Conservation (phyloP, 2,888 invertebrate genomes). For the Pachydiplax longipennis region DNA sequence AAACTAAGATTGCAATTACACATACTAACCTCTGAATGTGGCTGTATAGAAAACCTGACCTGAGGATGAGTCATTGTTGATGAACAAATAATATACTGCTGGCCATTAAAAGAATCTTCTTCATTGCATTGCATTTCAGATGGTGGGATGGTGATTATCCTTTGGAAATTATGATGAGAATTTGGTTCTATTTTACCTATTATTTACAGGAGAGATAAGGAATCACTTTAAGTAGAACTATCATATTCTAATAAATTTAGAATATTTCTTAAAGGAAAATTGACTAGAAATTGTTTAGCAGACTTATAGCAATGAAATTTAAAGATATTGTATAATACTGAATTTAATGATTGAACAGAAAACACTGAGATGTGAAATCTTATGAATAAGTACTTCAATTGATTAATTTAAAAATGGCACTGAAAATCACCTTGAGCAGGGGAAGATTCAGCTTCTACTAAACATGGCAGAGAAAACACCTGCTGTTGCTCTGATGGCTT, state of each 20-base stretch:
- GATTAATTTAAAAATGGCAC: background rate
- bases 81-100: background rate
- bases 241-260: background rate
- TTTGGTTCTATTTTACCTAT: background rate
- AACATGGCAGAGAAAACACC: background rate
- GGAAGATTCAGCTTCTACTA: background rate
- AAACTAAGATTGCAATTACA: background rate
- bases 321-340: too few species aligned
- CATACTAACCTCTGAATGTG: background rate
- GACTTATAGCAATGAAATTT: too few species aligned
- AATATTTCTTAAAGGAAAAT: background rate
- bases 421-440: background rate
- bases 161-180: background rate
- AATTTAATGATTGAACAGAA: background rate
- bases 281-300: too few species aligned
- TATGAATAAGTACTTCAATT: too few species aligned
- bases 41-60: background rate
- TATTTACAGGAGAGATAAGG: background rate
- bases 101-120: background rate
- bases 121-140: background rate
- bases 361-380: background rate
- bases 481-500: background rate
- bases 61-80: background rate
- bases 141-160: background rate
- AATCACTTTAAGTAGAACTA: background rate